Evolutionary conservation across 2,797 vertebrate genomes (phyloP).

Genomic region (Mionectes olivaceus): DNA sequence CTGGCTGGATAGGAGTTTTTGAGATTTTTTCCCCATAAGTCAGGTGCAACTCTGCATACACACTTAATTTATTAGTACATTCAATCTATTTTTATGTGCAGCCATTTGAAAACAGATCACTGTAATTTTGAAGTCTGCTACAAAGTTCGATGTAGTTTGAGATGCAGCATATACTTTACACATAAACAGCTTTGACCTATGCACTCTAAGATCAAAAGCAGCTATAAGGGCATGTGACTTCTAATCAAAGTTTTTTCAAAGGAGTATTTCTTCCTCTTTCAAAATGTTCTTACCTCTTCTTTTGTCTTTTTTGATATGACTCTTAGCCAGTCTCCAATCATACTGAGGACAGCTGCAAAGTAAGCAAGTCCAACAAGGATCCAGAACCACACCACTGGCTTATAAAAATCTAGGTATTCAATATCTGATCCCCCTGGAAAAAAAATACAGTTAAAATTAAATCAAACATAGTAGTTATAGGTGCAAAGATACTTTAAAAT

Average conservation of each 20-base stretch:
- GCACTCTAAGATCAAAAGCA: background rate
- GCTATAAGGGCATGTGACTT: background rate
- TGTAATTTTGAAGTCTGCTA: background rate
- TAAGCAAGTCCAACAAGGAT: slow-evolving; percentile 97
- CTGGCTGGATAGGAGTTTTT: background rate
- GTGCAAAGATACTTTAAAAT: background rate
- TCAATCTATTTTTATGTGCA: background rate
- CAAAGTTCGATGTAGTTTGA: background rate
- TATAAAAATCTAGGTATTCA: slow-evolving; percentile 94
- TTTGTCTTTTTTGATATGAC: slow-evolving; percentile 99
- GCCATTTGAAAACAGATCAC: background rate
- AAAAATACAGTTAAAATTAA: background rate
- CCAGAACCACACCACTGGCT: slow-evolving; percentile 98
- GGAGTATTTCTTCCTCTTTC: background rate
- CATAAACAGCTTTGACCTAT: background rate
- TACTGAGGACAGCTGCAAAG: slow-evolving; percentile 98
- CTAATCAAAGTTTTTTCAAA: background rate
- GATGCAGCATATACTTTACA: background rate
- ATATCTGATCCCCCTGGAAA: slow-evolving; percentile 87
- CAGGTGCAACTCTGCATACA: background rate
- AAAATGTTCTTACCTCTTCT: slow-evolving; percentile 88
- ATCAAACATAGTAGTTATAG: background rate
- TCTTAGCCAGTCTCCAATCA: slow-evolving; percentile 98
- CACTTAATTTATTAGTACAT: background rate
- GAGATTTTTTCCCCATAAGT: background rate